Evolutionary conservation across 2,797 vertebrate genomes (phyloP).

Genomic region (Channallabes apus): DNA sequence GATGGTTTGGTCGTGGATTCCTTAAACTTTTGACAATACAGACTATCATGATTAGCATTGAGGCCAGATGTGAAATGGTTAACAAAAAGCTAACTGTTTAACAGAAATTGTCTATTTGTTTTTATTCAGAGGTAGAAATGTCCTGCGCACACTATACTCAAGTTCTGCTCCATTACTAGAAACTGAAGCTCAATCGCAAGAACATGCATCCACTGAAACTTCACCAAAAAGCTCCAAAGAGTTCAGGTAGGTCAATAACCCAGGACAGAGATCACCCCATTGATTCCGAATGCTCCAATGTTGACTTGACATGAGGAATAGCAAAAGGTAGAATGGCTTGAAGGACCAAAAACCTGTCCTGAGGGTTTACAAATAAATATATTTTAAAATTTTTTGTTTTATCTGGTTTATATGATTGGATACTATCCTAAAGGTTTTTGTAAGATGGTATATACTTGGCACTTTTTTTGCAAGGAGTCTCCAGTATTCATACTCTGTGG

Average conservation of each 20-base stretch:
- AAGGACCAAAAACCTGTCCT: not conserved
- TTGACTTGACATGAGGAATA: not conserved
- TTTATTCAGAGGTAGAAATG: conserved; percentile 49
- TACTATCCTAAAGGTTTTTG: not conserved
- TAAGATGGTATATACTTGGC: not conserved
- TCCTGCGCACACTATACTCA: conserved; percentile 59
- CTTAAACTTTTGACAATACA: not conserved
- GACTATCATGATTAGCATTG: not conserved
- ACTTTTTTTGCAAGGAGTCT: not conserved
- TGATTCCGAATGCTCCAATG: not conserved
- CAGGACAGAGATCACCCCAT: not conserved
- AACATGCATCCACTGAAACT: not conserved
- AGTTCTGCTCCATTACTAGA: conserved; percentile 57
- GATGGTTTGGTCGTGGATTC: not conserved
- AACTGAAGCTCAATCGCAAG: conserved; percentile 27
- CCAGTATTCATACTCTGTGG: not conserved
- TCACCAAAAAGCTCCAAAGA: conserved; percentile 32
- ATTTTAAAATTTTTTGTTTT: too few relatives aligned
- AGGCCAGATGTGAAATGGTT: not conserved
- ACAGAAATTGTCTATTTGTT: not conserved
- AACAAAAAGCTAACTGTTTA: too few relatives aligned
- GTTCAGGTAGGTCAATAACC: conserved; percentile 61
- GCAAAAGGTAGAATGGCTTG: not conserved
- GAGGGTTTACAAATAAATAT: too few relatives aligned
- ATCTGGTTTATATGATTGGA: too few relatives aligned